Conservation (phyloP, 1,140 invertebrate species). For the Chlorops oryzae region DNA sequence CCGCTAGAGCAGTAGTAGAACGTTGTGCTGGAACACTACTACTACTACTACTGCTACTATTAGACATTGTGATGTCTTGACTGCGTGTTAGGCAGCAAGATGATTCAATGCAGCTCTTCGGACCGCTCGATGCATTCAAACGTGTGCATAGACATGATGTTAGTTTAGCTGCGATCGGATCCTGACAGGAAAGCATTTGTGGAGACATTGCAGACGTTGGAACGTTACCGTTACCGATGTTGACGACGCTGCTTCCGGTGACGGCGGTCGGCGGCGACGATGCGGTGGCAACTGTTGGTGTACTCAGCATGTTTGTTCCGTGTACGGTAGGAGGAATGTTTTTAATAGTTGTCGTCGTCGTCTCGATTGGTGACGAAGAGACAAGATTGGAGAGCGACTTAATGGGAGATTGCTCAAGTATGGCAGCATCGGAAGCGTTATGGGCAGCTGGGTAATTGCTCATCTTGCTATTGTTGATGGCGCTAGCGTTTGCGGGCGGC, state of each 20-base stretch:
- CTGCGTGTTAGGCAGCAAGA: background rate
- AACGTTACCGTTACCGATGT: background rate
- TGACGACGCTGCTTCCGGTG: slow-evolving; percentile 11
- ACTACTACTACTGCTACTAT: slow-evolving; percentile 13
- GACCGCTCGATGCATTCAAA: slow-evolving; percentile 16
- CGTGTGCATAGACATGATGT: slow-evolving; percentile 49
- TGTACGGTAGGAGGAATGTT: slow-evolving; percentile 27
- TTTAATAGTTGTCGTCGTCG: slow-evolving; percentile 39
- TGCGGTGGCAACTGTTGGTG: slow-evolving; percentile 2
- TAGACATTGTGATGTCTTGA: slow-evolving; percentile 8
- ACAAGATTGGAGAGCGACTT: slow-evolving; percentile 58
- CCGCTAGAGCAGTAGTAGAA: slow-evolving; percentile 12
- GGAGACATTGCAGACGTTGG: too few species aligned
- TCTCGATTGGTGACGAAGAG: slow-evolving; percentile 54
- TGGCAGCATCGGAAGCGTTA: slow-evolving; percentile 46
- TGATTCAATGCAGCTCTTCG: slow-evolving; percentile 8
- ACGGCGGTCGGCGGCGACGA: background rate
- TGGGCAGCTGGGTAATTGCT: slow-evolving; percentile 24
- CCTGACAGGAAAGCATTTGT: slow-evolving; percentile 36
- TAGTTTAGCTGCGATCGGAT: slow-evolving; percentile 48
- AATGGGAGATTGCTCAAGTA: slow-evolving; percentile 54
- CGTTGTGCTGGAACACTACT: background rate
- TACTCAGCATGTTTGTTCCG: slow-evolving; percentile 10
- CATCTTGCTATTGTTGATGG: slow-evolving; percentile 8
- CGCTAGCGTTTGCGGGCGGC: background rate